phyloP scores from a whole-genome alignment of 1,140 invertebrate genomes.

The Bombus haemorrhoidalis region DNA sequence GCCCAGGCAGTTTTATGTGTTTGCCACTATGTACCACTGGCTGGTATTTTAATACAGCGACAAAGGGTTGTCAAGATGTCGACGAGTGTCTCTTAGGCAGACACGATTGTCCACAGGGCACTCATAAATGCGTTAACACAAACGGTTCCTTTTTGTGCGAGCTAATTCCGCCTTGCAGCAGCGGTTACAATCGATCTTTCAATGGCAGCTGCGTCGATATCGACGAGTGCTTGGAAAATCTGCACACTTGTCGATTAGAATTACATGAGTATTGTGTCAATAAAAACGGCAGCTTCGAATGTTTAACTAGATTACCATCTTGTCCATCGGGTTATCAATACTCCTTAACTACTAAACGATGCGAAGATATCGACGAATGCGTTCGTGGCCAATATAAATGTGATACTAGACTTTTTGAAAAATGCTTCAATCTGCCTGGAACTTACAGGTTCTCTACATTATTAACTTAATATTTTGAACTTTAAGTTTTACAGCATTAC shows the following conservation, averaged over 20 bases:
- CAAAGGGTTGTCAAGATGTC: constrained; percentile 92
- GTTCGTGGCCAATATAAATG: constrained; percentile 73
- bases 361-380: constrained; percentile 87
- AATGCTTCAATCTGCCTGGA: constrained; percentile 84
- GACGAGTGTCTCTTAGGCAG: constrained; percentile 88
- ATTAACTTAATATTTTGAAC: background rate
- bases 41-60: constrained; percentile 80
- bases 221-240: constrained; percentile 81
- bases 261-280: constrained; percentile 82
- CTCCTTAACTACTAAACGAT: constrained; percentile 75
- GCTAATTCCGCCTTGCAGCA: constrained; percentile 61
- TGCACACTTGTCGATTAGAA: constrained; percentile 74
- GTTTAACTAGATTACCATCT: constrained; percentile 73
- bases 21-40: constrained; percentile 84
- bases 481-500: background rate
- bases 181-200: constrained; percentile 67
- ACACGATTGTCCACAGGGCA: constrained; percentile 72
- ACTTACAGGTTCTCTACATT: constrained; percentile 83
- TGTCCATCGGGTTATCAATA: constrained; percentile 76
- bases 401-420: constrained; percentile 80
- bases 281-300: constrained; percentile 82
- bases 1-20: constrained; percentile 88
- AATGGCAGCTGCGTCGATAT: constrained; percentile 83
- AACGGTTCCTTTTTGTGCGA: constrained; percentile 74
- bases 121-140: constrained; percentile 71